These are phyloP conservation scores for Oreochromis aureus DNA, from an alignment of 2,113 vertebrate genomes.

Conservation along the genomic window DNA sequence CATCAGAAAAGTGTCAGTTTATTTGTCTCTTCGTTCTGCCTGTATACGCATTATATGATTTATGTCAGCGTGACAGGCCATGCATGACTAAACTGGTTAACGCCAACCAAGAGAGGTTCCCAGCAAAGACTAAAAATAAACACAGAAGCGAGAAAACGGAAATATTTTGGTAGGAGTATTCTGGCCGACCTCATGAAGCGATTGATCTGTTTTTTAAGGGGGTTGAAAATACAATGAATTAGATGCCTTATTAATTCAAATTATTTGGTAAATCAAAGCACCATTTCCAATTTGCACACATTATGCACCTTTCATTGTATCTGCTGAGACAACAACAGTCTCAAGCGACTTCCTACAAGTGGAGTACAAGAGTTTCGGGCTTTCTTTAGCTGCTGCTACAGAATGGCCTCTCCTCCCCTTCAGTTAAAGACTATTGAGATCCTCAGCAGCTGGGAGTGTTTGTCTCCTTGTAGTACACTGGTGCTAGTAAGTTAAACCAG, in stretches of 20 bases:
- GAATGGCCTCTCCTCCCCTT: constrained; percentile 49
- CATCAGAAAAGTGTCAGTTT: constrained; percentile 38
- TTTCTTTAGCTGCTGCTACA: not conserved
- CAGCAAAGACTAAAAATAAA: constrained; percentile 29
- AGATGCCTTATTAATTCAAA: not conserved
- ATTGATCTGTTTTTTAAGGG: not conserved
- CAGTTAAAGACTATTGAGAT: constrained; percentile 43
- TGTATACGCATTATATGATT: constrained; percentile 6
- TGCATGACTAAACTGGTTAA: not conserved
- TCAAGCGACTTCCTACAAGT: constrained; percentile 38
- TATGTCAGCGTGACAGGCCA: not conserved
- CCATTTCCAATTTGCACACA: not conserved
- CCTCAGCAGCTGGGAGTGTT: constrained; percentile 63
- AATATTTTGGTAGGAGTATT: not conserved
- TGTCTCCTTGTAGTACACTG: constrained; percentile 47
- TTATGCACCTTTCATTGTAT: not conserved
- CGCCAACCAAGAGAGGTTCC: constrained; percentile 1
- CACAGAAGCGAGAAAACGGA: not conserved
- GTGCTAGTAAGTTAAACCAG: constrained; percentile 46
- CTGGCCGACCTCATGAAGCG: not conserved
- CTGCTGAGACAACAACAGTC: constrained; percentile 27
- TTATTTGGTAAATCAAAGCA: not conserved
- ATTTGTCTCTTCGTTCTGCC: constrained; percentile 12
- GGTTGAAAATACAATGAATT: not conserved
- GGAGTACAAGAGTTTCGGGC: constrained; percentile 6